Base-by-base conservation (phyloP, 2,888 invertebrate species). In the Keiferia lycopersicella region DNA sequence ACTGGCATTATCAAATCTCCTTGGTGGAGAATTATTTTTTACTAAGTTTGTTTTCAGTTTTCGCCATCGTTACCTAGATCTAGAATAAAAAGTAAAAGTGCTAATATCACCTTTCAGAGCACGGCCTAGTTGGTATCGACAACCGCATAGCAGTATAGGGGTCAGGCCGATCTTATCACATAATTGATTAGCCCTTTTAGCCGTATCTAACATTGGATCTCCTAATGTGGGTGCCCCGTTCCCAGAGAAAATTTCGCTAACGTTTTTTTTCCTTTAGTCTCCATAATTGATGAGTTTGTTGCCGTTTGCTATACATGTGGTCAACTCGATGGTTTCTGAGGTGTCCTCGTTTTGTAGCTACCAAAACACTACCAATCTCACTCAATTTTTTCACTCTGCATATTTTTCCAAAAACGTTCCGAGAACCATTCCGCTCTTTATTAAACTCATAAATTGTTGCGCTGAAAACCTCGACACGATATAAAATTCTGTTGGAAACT, bases 131-230 rank as follows among this genome's bases (percentile, higher is more conserved):
- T n/a, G 34, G n/a, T 34, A 56, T 56, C 34, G 56, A 56, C 56
- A 56, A 58, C 51, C 30, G 26, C 51, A 34, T 16, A 34, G 48
- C 20, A 30, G 14, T 63, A 60, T 34, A 51, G 65, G 69, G 73
- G 71, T 73, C 74, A 71, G 65, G 56, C 12, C 68, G 81, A 83
- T 81, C 71, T 74, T 83, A 84, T 84, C 84, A 69, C 65, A 68
- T 84, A 83, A 84, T 85, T 84, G 83, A 84, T 84, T 83, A 79
- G 76, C 73, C 78, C 82, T 81, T 82, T 83, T 81, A 80, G 74
- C 69, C 71, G 67, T 83, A 83, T 84, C 83, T 73, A 62, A 72
- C 73, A 77, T 74, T 65, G 70, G 74, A 81, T 82, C 80, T 75
- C 71, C 73, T 74, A 78, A 80, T 72, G 75, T 73, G 68, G 61